Evolutionary conservation across 2,888 invertebrate species (phyloP), one percentile per base, ranked within the genome.

Genomic region (Oligia latruncula): DNA sequence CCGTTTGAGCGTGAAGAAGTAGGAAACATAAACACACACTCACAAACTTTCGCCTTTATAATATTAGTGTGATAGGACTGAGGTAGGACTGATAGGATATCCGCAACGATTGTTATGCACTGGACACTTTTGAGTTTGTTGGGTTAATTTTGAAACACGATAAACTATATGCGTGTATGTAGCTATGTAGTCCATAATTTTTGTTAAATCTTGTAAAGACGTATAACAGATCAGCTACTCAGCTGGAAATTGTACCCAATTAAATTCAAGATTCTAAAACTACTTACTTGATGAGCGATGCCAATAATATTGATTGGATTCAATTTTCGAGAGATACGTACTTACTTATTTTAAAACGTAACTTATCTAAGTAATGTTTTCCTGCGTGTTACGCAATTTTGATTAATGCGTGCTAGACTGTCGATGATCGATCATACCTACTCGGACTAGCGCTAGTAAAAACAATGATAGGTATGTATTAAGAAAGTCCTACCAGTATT

Each of bases 271-370:
- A 40, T 35, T 23, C 49, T n/a, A 71, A 67, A 62, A 46, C 13
- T 46, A 58, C 58, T 58, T 43, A 11, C 2, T 11, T 52, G 49
- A 64, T 52, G 49, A 64, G 46, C 49, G 15, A 71, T 35, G 15
- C 20, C 76, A 43, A 55, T 62, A 81, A 71, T 81, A 77, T 82
- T 77, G 49, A 60, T 82, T 60, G 29, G 35, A 73, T 71, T 73
- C 62, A 73, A 73, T 65, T 72, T 77, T 40, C 52, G 9, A 78
- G 78, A 60, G 20, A 17, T 64, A 35, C n/a, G 73, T 67, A 55
- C 40, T 72, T 77, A 55, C 46, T 72, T 77, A 73, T 72, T 82
- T 82, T 78, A 70, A 78, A 65, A 78, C 78, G 40, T 82, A 70
- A 71, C 70, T 0, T 43, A 29, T 29, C 29, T 29, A 74, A 17